phyloP scores from a whole-genome alignment of 1,140 invertebrate genomes.

The Drosophila auraria region DNA sequence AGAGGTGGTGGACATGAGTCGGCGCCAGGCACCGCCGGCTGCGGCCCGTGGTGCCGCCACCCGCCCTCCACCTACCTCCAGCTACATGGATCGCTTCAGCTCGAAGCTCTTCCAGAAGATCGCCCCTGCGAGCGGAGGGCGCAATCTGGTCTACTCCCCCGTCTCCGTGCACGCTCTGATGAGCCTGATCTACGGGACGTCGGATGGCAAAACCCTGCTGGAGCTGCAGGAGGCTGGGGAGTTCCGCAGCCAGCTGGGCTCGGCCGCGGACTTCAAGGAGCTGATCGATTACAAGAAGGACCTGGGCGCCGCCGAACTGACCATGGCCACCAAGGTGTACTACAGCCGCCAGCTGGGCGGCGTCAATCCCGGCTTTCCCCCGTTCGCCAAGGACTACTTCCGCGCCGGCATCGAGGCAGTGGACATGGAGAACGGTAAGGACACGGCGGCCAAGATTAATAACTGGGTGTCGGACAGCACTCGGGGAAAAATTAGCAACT shows the following conservation, averaged over 20 bases:
- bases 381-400: slow-evolving; percentile 27
- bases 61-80: slow-evolving; percentile 38
- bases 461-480: slow-evolving; percentile 66
- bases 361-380: slow-evolving; percentile 27
- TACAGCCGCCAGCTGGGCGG: slow-evolving; percentile 41
- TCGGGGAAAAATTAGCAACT: slow-evolving; percentile 36
- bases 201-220: slow-evolving; percentile 39
- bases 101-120: slow-evolving; percentile 59
- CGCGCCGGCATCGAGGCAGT: slow-evolving; percentile 43
- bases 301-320: slow-evolving; percentile 29
- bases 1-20: background rate
- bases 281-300: slow-evolving; percentile 6
- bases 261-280: slow-evolving; percentile 29
- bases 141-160: slow-evolving; percentile 70
- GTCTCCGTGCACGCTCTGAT: slow-evolving; percentile 67
- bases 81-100: slow-evolving; percentile 65
- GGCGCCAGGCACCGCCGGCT: background rate
- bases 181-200: slow-evolving; percentile 49
- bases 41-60: background rate
- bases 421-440: slow-evolving; percentile 35
- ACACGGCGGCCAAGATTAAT: slow-evolving; percentile 50
- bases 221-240: slow-evolving; percentile 39
- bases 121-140: background rate
- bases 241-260: background rate
- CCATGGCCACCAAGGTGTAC: slow-evolving; percentile 65